Evolutionary conservation across 1,140 invertebrate genomes (phyloP).

Genomic region (Andricus grossulariae): DNA sequence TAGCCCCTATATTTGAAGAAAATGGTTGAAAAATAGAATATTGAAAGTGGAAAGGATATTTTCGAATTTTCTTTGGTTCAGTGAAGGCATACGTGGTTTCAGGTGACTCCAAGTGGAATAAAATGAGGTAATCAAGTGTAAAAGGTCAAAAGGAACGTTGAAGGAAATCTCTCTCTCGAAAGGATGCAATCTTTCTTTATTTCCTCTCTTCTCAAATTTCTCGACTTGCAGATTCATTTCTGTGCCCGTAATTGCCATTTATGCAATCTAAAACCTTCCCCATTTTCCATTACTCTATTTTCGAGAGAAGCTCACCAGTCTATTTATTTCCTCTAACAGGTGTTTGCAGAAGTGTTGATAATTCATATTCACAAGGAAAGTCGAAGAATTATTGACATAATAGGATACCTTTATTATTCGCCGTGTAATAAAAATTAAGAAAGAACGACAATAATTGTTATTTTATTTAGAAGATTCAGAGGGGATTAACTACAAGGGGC

Average conservation of each 20-base stretch:
- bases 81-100: no score
- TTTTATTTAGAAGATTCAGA: no score
- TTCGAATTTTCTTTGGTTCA: no score
- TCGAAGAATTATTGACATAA: background rate
- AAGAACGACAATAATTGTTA: no score
- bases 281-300: constrained; percentile 9
- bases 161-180: background rate
- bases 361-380: background rate
- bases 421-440: no score
- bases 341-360: background rate
- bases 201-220: background rate
- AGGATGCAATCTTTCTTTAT: background rate
- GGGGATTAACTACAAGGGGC: no score
- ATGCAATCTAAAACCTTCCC: background rate
- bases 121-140: background rate
- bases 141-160: background rate
- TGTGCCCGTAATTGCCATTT: background rate
- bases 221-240: background rate
- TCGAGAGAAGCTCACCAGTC: background rate
- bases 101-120: background rate
- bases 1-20: no score
- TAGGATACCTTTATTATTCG: background rate
- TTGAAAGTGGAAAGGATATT: no score
- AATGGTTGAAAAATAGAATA: no score
- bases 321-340: constrained; percentile 18